Conservation (phyloP, 2,888 invertebrate species). For the Adineta ricciae region DNA sequence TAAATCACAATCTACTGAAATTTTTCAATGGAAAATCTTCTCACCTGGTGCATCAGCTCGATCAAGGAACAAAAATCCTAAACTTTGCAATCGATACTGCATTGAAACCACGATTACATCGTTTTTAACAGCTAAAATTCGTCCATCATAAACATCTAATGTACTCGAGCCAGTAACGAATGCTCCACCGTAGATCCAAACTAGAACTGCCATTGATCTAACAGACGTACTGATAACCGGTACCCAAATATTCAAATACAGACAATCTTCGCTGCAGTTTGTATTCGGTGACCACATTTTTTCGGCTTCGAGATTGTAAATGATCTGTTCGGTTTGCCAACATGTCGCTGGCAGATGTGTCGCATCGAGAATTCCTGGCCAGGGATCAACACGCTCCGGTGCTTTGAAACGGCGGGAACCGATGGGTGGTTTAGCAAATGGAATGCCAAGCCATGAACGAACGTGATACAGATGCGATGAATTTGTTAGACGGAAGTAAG, state of each 20-base stretch:
- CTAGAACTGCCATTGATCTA: slow-evolving; percentile 52
- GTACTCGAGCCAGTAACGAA: slow-evolving; percentile 72
- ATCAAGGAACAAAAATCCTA: slow-evolving; percentile 38
- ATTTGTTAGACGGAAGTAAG: neutral
- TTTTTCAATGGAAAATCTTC: neutral
- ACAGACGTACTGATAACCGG: slow-evolving; percentile 52
- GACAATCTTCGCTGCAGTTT: slow-evolving; percentile 77
- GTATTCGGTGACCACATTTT: slow-evolving; percentile 94
- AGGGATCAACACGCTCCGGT: slow-evolving; percentile 39
- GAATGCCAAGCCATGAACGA: slow-evolving; percentile 46
- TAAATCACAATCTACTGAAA: neutral
- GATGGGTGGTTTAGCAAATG: slow-evolving; percentile 56
- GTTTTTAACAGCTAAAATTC: slow-evolving; percentile 25
- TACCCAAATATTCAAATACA: slow-evolving; percentile 81
- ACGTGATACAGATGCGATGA: slow-evolving; percentile 33
- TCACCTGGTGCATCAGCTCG: slow-evolving; percentile 64
- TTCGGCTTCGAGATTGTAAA: slow-evolving; percentile 59
- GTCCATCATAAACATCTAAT: slow-evolving; percentile 30
- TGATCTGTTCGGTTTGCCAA: slow-evolving; percentile 57
- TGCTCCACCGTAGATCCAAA: slow-evolving; percentile 67
- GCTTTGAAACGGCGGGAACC: slow-evolving; percentile 50
- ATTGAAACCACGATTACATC: slow-evolving; percentile 35
- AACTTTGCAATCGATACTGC: slow-evolving; percentile 38
- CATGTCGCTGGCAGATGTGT: slow-evolving; percentile 75
- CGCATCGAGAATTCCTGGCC: slow-evolving; percentile 56